phyloP scores from a whole-genome alignment of 2,888 invertebrate species.

The Sesamia inferens region DNA sequence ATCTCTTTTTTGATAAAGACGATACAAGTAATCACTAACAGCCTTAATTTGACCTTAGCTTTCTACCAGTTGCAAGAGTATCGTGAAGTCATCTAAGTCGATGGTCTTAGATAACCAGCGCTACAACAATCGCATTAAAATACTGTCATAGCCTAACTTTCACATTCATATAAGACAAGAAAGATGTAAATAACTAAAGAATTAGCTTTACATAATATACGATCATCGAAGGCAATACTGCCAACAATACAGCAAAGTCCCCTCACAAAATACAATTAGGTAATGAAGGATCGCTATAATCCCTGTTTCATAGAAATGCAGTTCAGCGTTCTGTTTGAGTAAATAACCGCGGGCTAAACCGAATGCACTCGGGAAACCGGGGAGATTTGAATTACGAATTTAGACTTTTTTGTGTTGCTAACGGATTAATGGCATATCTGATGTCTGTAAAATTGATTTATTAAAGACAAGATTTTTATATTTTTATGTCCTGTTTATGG shows the following conservation, averaged over 20 bases:
- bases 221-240: conserved; percentile 42
- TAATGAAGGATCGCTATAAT: conserved; percentile 85
- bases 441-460: conserved; percentile 11
- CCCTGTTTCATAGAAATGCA: conserved; percentile 70
- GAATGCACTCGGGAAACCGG: conserved; percentile 65
- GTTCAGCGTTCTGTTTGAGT: conserved; percentile 67
- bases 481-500: no score
- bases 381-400: conserved; percentile 79
- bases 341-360: conserved; percentile 79
- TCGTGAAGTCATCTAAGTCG: conserved; percentile 18
- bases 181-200: not conserved
- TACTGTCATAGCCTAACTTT: conserved; percentile 15
- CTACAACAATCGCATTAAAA: not conserved
- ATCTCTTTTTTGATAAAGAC: not conserved
- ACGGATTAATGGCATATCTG: conserved; percentile 16
- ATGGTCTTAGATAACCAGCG: conserved; percentile 12
- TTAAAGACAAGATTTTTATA: not conserved
- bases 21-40: not conserved
- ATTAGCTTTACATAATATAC: conserved; percentile 32
- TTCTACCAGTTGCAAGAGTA: conserved; percentile 5
- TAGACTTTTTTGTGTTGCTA: conserved; percentile 50
- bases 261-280: conserved; percentile 72
- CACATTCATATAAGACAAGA: not conserved
- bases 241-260: conserved; percentile 64
- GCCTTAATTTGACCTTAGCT: not conserved